Base-by-base conservation (phyloP, 1,140 invertebrate species). In the Papilio polyxenes region DNA sequence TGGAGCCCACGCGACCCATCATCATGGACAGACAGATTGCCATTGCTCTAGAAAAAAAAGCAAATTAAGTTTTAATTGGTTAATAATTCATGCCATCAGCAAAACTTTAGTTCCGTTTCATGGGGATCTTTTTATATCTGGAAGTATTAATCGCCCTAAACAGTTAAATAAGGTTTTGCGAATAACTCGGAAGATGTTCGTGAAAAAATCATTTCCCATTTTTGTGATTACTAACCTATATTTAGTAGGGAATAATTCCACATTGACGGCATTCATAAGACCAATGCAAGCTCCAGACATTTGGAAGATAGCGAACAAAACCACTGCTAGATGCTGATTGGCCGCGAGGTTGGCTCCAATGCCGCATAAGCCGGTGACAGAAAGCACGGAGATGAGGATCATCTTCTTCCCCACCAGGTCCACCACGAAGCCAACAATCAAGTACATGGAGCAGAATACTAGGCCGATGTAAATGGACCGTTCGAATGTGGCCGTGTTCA, bases 1-100 rank as follows among this genome's bases (percentile, higher is more conserved):
- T 95, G 10, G 95, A 96, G 0, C 96, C 95, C 0, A 95, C 90
- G 9, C 96, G 90, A 0, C 96, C 96, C 80, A 95, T 90, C 95
- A 96, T 95, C 85, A 96, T 91, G 2, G 95, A 94, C 80, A 96
- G 87, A 75, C 95, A 96, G 0, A 96, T 94, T 0, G 95, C 95
- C 94, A 96, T 96, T 2, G 95, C 95, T 23, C 96, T 96, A 83
- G 79, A 80, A 83, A 82, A 82, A 83, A 65, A 69, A 53, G n/a
- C 56, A 81, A 80, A 51, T 72, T 77, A 75, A 31, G 72, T 65
- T 69, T 23, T 31, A 20, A n/a, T 31, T 13, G 9, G 8, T 44
- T 44, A 0, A 44, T 3, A 44, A 3, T 4, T 6, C 40, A 44
- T 44, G 40, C 40, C 4, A 44, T 3, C 40, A 44, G 40, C 7